Conservation (phyloP, 2,888 invertebrate species). For the Rhagophthalmus giganteus region DNA sequence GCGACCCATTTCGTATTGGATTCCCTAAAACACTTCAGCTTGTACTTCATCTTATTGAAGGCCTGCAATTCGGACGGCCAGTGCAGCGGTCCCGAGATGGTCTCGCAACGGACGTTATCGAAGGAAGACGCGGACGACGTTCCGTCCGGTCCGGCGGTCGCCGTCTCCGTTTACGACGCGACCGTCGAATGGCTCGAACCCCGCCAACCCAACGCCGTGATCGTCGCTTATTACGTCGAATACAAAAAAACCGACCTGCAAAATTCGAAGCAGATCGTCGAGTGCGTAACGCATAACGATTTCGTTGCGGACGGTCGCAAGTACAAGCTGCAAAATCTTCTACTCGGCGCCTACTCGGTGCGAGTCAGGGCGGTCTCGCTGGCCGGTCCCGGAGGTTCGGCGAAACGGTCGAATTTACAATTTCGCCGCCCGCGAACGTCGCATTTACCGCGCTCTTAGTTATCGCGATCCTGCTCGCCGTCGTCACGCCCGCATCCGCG, state of each 20-base stretch:
- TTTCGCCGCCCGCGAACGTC: conserved; percentile 19
- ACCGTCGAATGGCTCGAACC: conserved; percentile 63
- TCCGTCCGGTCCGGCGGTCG: conserved; percentile 34
- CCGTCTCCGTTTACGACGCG: conserved; percentile 33
- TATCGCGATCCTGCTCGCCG: conserved; percentile 36
- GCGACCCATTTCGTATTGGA: conserved; percentile 39
- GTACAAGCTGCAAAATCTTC: conserved; percentile 49
- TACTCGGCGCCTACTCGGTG: conserved; percentile 62
- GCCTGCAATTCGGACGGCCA: conserved; percentile 60
- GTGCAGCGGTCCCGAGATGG: conserved; percentile 57
- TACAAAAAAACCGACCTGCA: conserved; percentile 54
- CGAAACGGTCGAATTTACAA: conserved; percentile 32
- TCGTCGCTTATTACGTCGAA: conserved; percentile 65
- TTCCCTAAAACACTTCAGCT: conserved; percentile 61
- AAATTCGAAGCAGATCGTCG: conserved; percentile 46
- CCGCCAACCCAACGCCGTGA: conserved; percentile 64
- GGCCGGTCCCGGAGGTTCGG: conserved; percentile 59
- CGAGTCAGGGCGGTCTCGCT: conserved; percentile 63
- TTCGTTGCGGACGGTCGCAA: conserved; percentile 40
- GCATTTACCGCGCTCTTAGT: conserved; percentile 2
- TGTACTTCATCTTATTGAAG: conserved; percentile 63
- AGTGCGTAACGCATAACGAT: conserved; percentile 58
- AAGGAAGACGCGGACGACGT: conserved; percentile 54
- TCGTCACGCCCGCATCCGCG: conserved; percentile 36
- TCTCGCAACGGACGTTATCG: conserved; percentile 57